phyloP scores from a whole-genome alignment of 1,140 invertebrate species.

The Nomia melanderi region DNA sequence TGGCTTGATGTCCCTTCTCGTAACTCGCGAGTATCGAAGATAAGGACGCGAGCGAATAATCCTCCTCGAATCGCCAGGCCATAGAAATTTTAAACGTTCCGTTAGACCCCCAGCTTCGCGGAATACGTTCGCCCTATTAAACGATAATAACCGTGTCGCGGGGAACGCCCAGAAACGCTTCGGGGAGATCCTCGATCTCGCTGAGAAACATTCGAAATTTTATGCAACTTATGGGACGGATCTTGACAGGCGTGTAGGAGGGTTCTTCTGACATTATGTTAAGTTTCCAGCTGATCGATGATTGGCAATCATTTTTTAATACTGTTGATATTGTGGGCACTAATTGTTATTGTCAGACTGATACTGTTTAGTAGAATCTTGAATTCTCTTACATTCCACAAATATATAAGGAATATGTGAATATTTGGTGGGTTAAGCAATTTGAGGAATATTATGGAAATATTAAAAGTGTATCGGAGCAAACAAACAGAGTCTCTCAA shows the following conservation, averaged over 20 bases:
- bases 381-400: too few relatives aligned
- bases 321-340: too few relatives aligned
- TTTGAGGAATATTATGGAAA: too few relatives aligned
- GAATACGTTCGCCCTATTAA: background rate
- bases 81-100: slow-evolving; percentile 17
- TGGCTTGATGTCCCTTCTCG: slow-evolving; percentile 2
- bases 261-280: background rate
- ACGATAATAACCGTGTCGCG: background rate
- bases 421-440: too few relatives aligned
- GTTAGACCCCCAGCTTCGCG: too few relatives aligned
- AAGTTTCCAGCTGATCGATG: too few relatives aligned
- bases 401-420: too few relatives aligned
- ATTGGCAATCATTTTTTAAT: too few relatives aligned
- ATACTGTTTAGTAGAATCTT: too few relatives aligned
- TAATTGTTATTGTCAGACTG: too few relatives aligned
- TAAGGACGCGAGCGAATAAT: slow-evolving; percentile 10
- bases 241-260: background rate
- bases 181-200: background rate
- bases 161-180: background rate
- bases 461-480: too few relatives aligned
- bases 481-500: too few relatives aligned
- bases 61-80: background rate
- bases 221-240: background rate
- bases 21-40: slow-evolving; percentile 5
- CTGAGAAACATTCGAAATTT: background rate